Evolutionary conservation across 2,113 vertebrate species (phyloP), one percentile per base, ranked within the genome.

Genomic region (Holacanthus passer): DNA sequence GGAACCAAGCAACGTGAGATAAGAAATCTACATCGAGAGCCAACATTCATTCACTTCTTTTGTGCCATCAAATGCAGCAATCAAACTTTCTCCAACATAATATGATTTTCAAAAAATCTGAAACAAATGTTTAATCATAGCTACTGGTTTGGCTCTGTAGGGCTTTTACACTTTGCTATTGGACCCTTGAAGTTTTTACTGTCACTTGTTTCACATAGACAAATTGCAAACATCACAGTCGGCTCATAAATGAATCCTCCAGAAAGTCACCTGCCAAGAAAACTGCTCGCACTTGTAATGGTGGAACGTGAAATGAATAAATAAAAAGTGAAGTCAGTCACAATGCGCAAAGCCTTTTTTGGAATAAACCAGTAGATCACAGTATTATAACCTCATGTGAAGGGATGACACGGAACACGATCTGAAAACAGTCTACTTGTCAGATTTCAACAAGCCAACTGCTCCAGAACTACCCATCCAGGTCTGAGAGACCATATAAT

Each of bases 341-440:
- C 41, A 59, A 11, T 7, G 35, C 60, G 53, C 14, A 8, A 69
- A 39, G 58, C 70, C 63, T 66, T 67, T 31, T 81, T 73, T 24
- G 27, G 87, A 87, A 84, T 55, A 84, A 87, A 76, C 63, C 31
- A n/a, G n/a, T n/a, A n/a, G n/a, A n/a, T n/a, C n/a, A n/a, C n/a
- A 17, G 41, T 59, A 89, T 89, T 71, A 74, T 77, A 88, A 84
- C 90, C 86, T 86, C 64, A 83, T 88, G 86, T 83, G 79, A 78
- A 70, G 32, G 43, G 27, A 86, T 73, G 60, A 88, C 77, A 69
- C 73, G 70, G 64, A 78, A 70, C 55, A 77, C 52, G 74, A 81
- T 84, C 84, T 83, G 88, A 90, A 88, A 89, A 78, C 55, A 32
- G 76, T 89, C 89, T 77, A 83, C 50, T 77, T 77, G 81, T 86